Percentiles rank a stretch among this genome's conserved stretches.
phyloP scores from a whole-genome alignment of 1,140 invertebrate species.

The Radopholus similis region DNA sequence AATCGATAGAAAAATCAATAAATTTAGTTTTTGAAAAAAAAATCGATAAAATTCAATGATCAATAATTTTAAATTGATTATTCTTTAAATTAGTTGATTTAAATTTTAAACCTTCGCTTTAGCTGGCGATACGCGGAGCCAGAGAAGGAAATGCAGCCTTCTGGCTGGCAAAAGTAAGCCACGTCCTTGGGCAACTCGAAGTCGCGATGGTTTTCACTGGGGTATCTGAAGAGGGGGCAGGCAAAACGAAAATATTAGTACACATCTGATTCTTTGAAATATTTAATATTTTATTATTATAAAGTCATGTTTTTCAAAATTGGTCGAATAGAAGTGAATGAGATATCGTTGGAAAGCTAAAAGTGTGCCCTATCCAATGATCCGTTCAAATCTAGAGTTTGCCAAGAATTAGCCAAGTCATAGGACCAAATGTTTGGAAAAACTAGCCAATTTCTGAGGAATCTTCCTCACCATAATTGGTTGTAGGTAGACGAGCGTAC shows the following conservation, averaged over 20 bases:
- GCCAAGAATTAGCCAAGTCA: too few relatives aligned
- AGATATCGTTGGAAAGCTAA: too few relatives aligned
- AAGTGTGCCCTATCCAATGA: too few relatives aligned
- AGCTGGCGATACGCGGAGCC: constrained; percentile 6
- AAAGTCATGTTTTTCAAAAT: too few relatives aligned
- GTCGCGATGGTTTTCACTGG: constrained; percentile 88
- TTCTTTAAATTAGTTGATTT: neutral
- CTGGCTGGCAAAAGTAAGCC: constrained; percentile 98
- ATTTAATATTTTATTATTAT: neutral
- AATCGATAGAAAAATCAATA: neutral
- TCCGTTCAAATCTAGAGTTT: too few relatives aligned
- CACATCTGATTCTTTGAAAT: neutral
- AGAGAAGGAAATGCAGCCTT: constrained; percentile 87
- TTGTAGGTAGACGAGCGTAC: too few relatives aligned
- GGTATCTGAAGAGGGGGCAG: constrained; percentile 67
- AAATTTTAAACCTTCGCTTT: neutral
- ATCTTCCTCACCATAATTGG: too few relatives aligned
- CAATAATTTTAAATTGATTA: neutral
- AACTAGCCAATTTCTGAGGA: too few relatives aligned
- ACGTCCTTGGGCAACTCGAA: constrained; percentile 94
- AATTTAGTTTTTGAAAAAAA: too few relatives aligned
- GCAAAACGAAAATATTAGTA: neutral
- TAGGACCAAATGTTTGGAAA: too few relatives aligned
- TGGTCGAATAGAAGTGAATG: too few relatives aligned
- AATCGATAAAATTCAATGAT: too few relatives aligned